Conservation (phyloP, 2,113 vertebrate genomes). For the Seriola quinqueradiata region DNA sequence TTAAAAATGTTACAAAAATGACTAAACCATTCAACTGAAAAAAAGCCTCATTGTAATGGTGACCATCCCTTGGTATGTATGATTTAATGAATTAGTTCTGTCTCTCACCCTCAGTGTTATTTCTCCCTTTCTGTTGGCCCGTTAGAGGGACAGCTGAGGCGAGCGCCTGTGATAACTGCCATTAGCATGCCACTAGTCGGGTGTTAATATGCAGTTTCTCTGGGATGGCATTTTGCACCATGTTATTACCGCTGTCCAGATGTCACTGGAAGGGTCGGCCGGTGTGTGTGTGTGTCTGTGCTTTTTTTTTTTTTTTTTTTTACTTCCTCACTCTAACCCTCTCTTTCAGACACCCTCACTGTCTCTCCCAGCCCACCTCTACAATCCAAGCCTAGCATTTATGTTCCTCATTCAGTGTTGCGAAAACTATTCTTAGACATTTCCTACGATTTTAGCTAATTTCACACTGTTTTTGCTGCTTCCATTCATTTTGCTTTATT, state of each 20-base stretch:
- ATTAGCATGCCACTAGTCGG: slow-evolving; percentile 83
- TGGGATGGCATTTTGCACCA: slow-evolving; percentile 79
- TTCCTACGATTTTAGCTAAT: slow-evolving; percentile 53
- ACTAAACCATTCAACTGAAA: not conserved
- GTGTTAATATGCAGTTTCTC: slow-evolving; percentile 84
- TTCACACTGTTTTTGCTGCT: slow-evolving; percentile 32
- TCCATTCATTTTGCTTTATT: slow-evolving; percentile 17
- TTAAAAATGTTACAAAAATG: not conserved
- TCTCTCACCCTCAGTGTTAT: slow-evolving; percentile 40
- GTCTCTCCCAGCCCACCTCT: slow-evolving; percentile 34
- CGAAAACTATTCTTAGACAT: slow-evolving; percentile 23
- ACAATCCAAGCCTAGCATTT: slow-evolving; percentile 25
- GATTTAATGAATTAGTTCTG: slow-evolving; percentile 31
- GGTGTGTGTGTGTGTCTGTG: slow-evolving; percentile 19
- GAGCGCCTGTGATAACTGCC: slow-evolving; percentile 78
- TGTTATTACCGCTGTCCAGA: slow-evolving; percentile 86
- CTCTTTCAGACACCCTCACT: slow-evolving; percentile 35
- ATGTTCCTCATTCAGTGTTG: not conserved
- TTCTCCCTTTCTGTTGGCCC: slow-evolving; percentile 41
- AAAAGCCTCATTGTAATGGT: not conserved
- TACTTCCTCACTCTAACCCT: slow-evolving; percentile 17
- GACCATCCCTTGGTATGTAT: not conserved
- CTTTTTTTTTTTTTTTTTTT: slow-evolving; percentile 3
- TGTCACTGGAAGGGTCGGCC: slow-evolving; percentile 77
- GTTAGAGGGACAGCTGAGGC: slow-evolving; percentile 68